A percentile compares a stretch with the other conserved stretches of the same genome.
These are phyloP conservation scores for Fringilla coelebs DNA, from an alignment of 2,797 vertebrate genomes.

Conservation along the genomic window DNA sequence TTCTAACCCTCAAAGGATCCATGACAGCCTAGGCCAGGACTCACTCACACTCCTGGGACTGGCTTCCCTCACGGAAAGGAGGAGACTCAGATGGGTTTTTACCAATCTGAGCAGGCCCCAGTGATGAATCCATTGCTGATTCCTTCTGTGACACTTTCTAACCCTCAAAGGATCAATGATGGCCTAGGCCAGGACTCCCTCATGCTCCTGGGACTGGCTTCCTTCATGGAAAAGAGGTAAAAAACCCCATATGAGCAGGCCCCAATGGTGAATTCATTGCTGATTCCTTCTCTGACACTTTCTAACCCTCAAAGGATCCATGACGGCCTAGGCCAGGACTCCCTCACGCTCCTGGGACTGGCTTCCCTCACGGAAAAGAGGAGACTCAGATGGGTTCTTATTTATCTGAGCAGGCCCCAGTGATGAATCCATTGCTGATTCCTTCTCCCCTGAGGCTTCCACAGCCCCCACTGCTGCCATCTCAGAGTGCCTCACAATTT, in stretches of 20 bases:
- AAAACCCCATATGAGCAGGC: neutral
- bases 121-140: too few species aligned
- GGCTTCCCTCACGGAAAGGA: too few species aligned
- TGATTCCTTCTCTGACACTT: neutral
- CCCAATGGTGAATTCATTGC: neutral
- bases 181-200: neutral
- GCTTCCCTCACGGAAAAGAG: neutral
- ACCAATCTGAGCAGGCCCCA: too few species aligned
- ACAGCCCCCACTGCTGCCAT: neutral
- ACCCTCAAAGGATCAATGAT: neutral
- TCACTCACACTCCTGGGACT: too few species aligned
- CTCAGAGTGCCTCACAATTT: neutral
- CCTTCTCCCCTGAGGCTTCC: neutral
- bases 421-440: neutral
- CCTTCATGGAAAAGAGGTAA: neutral
- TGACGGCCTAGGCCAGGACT: too few species aligned
- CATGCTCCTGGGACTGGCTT: neutral
- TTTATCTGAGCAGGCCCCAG: neutral
- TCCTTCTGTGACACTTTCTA: neutral
- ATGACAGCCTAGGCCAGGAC: too few species aligned
- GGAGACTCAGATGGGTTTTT: too few species aligned
- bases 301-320: too few species aligned
- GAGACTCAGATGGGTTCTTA: neutral
- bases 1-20: neutral
- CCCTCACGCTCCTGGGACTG: neutral